Evolutionary conservation across 2,113 vertebrate species (phyloP).

Genomic region (Myodes glareolus): DNA sequence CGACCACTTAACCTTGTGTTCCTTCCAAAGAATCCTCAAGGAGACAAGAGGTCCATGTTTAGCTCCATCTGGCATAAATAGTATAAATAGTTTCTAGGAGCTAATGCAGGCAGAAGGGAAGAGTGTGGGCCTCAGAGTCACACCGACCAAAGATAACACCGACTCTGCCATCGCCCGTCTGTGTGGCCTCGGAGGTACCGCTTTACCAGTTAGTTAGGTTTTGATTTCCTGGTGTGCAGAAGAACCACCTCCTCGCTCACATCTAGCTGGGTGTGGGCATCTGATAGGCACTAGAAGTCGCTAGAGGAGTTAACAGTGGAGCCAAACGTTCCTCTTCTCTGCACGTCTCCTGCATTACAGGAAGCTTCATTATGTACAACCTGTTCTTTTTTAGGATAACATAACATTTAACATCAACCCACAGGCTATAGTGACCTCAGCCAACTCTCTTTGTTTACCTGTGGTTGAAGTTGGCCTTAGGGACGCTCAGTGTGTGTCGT

Average conservation of each 20-base stretch:
- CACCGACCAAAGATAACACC: neutral
- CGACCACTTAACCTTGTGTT: neutral
- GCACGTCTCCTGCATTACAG: rapidly evolving
- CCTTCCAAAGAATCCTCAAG: neutral
- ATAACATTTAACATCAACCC: conserved; percentile 5
- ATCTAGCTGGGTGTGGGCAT: neutral
- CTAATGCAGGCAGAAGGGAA: neutral
- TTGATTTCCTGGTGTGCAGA: neutral
- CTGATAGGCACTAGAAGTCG: neutral
- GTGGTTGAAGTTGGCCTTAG: neutral
- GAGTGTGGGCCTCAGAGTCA: neutral
- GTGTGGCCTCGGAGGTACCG: neutral
- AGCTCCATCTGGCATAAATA: neutral
- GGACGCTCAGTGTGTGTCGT: rapidly evolving
- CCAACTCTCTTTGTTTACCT: neutral
- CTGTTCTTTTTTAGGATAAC: neutral
- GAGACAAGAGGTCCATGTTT: neutral
- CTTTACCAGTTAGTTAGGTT: neutral
- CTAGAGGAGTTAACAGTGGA: neutral
- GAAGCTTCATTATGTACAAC: neutral
- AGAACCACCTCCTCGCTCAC: neutral
- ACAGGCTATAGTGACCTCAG: neutral
- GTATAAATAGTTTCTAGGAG: neutral
- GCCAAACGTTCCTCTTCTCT: neutral
- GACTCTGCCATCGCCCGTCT: neutral